These are phyloP conservation scores for Ophioninae sp. DNA, from an alignment of 2,888 invertebrate genomes.

Conservation along the genomic window DNA sequence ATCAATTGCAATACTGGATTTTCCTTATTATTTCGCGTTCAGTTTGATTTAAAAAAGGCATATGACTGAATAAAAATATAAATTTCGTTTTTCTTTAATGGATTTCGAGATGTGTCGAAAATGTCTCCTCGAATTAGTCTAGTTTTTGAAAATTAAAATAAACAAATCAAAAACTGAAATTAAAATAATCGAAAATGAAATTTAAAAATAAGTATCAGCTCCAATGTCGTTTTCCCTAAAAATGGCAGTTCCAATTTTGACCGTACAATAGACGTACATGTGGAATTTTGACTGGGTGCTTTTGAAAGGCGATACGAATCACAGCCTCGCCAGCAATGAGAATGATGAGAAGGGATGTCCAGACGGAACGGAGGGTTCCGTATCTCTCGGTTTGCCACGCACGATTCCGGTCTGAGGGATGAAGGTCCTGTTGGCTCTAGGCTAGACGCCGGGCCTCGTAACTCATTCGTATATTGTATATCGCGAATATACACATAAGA, in stretches of 20 bases:
- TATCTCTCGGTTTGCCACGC: constrained; percentile 39
- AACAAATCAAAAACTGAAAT: background rate
- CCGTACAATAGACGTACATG: constrained; percentile 10
- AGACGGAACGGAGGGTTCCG: constrained; percentile 3
- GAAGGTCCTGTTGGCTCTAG: constrained; percentile 31
- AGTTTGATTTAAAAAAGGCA: too few species aligned
- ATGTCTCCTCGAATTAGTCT: background rate
- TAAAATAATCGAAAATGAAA: background rate
- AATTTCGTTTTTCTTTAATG: too few species aligned
- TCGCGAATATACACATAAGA: constrained; percentile 19
- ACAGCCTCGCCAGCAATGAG: constrained; percentile 16
- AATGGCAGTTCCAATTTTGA: constrained; percentile 34
- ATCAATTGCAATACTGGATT: too few species aligned
- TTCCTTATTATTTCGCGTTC: too few species aligned
- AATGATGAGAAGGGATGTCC: background rate
- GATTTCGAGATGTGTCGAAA: too few species aligned
- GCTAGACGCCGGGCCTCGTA: constrained; percentile 49
- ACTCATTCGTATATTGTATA: constrained; percentile 49
- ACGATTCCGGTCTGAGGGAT: constrained; percentile 20
- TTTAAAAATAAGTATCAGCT: too few species aligned
- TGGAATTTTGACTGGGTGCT: constrained; percentile 24
- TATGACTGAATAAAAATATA: too few species aligned
- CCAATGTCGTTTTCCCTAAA: too few species aligned
- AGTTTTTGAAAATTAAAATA: background rate
- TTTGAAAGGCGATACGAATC: constrained; percentile 48